phyloP scores from a whole-genome alignment of 2,797 vertebrate species.

The Poecilia wingei region DNA sequence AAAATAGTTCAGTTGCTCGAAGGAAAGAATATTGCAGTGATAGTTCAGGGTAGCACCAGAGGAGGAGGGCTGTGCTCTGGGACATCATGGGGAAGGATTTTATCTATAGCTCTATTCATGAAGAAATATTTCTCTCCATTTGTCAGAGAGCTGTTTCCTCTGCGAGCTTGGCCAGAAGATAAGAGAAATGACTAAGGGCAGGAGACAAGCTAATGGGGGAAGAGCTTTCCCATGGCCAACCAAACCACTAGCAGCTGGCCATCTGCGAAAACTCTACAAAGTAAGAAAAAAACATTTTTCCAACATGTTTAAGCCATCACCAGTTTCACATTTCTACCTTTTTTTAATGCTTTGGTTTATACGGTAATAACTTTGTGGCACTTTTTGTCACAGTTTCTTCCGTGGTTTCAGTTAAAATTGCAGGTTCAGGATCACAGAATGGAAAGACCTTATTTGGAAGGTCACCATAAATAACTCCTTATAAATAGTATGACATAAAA shows the following conservation, averaged over 20 bases:
- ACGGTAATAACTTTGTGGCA: background rate
- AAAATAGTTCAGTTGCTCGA: conserved; percentile 46
- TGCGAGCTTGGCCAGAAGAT: conserved; percentile 65
- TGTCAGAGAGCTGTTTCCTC: conserved; percentile 50
- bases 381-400: conserved; percentile 38
- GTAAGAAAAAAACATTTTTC: conserved; percentile 60
- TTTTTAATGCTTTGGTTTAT: conserved; percentile 19
- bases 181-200: conserved; percentile 76
- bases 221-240: conserved; percentile 70
- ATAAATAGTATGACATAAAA: background rate
- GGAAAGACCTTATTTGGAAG: conserved; percentile 19
- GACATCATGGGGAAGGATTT: conserved; percentile 62
- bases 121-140: conserved; percentile 69
- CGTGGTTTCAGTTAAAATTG: conserved; percentile 35
- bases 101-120: conserved; percentile 76
- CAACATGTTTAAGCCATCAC: conserved; percentile 41
- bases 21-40: conserved; percentile 51
- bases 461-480: background rate
- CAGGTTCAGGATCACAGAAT: conserved; percentile 18
- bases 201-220: conserved; percentile 77
- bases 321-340: conserved; percentile 19
- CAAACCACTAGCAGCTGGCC: conserved; percentile 73
- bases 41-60: conserved; percentile 45
- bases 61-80: conserved; percentile 50
- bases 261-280: conserved; percentile 80